phyloP scores from a whole-genome alignment of 2,888 invertebrate genomes.

The Lottia scabra region DNA sequence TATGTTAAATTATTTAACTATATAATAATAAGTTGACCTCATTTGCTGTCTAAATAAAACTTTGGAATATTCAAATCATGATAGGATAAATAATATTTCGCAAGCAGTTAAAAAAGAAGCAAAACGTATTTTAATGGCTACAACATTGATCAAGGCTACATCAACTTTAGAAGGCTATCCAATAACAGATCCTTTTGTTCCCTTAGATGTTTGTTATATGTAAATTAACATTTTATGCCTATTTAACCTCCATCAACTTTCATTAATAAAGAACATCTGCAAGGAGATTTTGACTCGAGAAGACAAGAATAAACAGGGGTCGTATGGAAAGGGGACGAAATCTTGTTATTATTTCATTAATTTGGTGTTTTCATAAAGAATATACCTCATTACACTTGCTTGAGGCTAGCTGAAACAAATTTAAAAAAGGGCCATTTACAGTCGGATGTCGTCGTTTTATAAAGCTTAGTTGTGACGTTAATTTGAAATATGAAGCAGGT shows the following conservation, averaged over 20 bases:
- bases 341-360: conserved; percentile 34
- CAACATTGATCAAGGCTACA: too few species aligned
- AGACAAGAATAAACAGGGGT: too few species aligned
- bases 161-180: too few species aligned
- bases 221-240: background rate
- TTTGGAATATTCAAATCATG: too few species aligned
- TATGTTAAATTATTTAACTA: too few species aligned
- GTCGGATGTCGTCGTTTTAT: conserved; percentile 17
- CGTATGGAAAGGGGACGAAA: background rate
- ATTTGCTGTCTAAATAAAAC: too few species aligned
- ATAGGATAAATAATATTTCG: too few species aligned
- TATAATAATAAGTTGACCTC: too few species aligned
- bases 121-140: too few species aligned
- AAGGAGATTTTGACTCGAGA: background rate
- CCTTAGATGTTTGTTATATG: background rate
- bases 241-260: background rate
- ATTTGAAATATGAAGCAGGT: conserved; percentile 36
- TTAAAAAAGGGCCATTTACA: conserved; percentile 12
- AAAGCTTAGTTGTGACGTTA: conserved; percentile 25
- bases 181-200: too few species aligned
- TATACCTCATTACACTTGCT: conserved; percentile 21
- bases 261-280: conserved; percentile 1
- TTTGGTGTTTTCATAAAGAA: conserved; percentile 33
- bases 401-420: conserved; percentile 16
- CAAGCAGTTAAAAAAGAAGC: too few species aligned